Evolutionary conservation across 2,888 invertebrate genomes (phyloP).

Genomic region (Mythimna albipuncta): DNA sequence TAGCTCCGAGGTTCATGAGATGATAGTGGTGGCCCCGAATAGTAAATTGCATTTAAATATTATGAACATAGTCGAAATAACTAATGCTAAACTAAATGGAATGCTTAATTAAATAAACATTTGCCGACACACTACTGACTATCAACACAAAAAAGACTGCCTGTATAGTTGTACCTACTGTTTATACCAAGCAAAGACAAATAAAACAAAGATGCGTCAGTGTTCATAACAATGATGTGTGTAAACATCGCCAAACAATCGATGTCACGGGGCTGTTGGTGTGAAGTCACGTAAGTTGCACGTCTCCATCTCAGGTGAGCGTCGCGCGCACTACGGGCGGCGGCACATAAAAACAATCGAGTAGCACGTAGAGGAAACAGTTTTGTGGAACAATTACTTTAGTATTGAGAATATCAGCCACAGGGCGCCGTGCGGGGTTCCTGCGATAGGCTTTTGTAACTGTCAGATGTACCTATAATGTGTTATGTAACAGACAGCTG

Average conservation of each 20-base stretch:
- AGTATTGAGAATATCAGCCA: not conserved
- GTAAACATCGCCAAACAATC: not conserved
- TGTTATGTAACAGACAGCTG: not conserved
- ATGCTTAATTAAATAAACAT: not conserved
- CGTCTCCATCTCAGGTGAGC: not conserved
- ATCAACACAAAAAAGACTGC: not conserved
- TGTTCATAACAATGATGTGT: slow-evolving; percentile 16
- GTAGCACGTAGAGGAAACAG: not conserved
- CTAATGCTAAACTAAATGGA: not conserved
- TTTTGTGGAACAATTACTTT: not conserved
- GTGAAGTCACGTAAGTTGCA: not conserved
- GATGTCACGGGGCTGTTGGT: not conserved
- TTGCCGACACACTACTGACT: not conserved
- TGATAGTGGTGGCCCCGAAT: not conserved
- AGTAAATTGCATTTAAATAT: too few relatives aligned
- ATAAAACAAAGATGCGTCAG: slow-evolving; percentile 7
- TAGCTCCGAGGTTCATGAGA: not conserved
- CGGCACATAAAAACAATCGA: slow-evolving; percentile 1
- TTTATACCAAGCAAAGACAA: slow-evolving; percentile 2
- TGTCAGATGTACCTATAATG: not conserved
- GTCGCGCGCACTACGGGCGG: not conserved
- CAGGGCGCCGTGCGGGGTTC: not conserved
- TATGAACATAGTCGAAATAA: not conserved
- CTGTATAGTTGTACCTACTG: not conserved
- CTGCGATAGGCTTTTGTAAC: not conserved